phyloP scores from a whole-genome alignment of 2,797 vertebrate species.

The Pachyuromys duprasi region DNA sequence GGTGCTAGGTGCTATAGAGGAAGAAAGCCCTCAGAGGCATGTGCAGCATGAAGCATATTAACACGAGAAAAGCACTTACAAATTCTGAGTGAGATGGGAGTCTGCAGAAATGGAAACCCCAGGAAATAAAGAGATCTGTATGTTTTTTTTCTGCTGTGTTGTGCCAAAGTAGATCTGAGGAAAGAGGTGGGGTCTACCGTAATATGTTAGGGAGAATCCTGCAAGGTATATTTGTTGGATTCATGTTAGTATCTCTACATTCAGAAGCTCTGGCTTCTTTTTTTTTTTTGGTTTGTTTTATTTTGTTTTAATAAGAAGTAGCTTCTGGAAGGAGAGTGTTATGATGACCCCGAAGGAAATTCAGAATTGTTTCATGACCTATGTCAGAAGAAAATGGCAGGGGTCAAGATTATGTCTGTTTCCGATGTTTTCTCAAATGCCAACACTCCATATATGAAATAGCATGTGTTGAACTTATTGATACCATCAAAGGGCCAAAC shows the following conservation, averaged over 20 bases:
- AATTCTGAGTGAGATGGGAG: not conserved
- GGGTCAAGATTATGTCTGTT: not conserved
- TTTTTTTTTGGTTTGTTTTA: not conserved
- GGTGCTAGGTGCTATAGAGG: no score
- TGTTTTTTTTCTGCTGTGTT: not conserved
- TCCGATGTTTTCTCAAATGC: constrained; percentile 14
- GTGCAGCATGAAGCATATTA: not conserved
- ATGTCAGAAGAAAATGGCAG: not conserved
- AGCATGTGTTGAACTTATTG: not conserved
- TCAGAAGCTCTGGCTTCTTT: not conserved
- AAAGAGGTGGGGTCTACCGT: not conserved
- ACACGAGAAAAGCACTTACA: not conserved
- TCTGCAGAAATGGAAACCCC: not conserved
- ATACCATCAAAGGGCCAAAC: not conserved
- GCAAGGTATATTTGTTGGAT: not conserved
- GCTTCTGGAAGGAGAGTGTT: not conserved
- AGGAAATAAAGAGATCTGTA: not conserved
- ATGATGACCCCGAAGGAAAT: not conserved
- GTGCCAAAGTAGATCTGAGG: not conserved
- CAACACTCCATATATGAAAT: not conserved
- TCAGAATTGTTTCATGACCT: not conserved
- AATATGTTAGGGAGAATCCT: not conserved
- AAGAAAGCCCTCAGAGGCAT: not conserved
- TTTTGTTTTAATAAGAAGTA: not conserved
- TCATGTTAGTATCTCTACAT: not conserved